Evolutionary conservation across 1,140 invertebrate genomes (phyloP).

Genomic region (Physella acuta): DNA sequence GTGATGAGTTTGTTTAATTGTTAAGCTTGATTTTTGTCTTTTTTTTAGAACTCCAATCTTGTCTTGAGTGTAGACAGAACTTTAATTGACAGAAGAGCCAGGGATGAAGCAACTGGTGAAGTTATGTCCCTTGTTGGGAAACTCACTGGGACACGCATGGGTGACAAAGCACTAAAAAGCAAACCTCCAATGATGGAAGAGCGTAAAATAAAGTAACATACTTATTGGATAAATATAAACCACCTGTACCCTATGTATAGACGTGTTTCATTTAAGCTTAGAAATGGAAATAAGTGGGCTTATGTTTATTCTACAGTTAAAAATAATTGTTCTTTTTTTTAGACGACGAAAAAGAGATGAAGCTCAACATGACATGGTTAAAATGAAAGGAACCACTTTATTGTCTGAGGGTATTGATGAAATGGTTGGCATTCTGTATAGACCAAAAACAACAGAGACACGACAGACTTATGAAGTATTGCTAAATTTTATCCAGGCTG

Average conservation of each 20-base stretch:
- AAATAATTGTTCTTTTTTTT: slow-evolving; percentile 54
- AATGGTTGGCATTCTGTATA: slow-evolving; percentile 89
- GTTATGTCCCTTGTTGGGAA: slow-evolving; percentile 93
- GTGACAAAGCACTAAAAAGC: slow-evolving; percentile 81
- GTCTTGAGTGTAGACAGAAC: slow-evolving; percentile 98
- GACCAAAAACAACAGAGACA: slow-evolving; percentile 96
- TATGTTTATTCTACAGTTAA: too few relatives aligned
- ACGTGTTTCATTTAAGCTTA: neutral
- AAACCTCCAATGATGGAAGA: slow-evolving; percentile 72
- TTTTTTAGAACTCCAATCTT: slow-evolving; percentile 95
- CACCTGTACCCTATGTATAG: neutral
- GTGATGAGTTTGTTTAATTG: neutral
- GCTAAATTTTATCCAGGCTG: slow-evolving; percentile 93
- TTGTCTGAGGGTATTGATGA: slow-evolving; percentile 88
- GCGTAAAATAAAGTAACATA: slow-evolving; percentile 82
- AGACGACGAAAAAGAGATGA: slow-evolving; percentile 70
- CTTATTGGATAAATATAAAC: neutral
- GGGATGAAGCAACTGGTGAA: slow-evolving; percentile 99
- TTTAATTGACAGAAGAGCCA: slow-evolving; percentile 89
- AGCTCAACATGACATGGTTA: slow-evolving; percentile 85
- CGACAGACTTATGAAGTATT: slow-evolving; percentile 95
- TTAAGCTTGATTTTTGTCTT: slow-evolving; percentile 35
- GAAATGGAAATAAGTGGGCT: too few relatives aligned
- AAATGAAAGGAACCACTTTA: slow-evolving; percentile 83
- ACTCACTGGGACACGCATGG: slow-evolving; percentile 90